These are phyloP conservation scores for Thera obeliscata DNA, from an alignment of 2,888 invertebrate genomes.

Conservation along the genomic window DNA sequence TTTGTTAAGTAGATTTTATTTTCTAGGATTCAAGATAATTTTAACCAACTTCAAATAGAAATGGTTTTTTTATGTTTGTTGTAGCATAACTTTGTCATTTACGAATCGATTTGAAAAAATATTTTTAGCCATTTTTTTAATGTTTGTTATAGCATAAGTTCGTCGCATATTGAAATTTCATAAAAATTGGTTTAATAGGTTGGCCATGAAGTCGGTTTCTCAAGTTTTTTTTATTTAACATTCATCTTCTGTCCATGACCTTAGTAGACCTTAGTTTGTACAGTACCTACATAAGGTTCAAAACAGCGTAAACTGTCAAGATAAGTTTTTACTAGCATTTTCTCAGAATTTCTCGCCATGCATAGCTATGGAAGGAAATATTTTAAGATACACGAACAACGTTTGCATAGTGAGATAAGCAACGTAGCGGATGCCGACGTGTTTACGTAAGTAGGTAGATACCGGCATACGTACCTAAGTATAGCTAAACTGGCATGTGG, in stretches of 20 bases:
- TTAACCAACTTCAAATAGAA: no score
- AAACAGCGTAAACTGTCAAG: constrained; percentile 28
- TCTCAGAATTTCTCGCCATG: constrained; percentile 64
- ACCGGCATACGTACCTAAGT: constrained; percentile 15
- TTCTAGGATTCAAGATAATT: no score
- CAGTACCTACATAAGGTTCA: constrained; percentile 27
- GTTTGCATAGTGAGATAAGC: constrained; percentile 77
- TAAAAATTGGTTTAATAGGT: no score
- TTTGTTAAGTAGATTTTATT: not conserved
- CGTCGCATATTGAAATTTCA: no score
- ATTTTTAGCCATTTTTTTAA: no score
- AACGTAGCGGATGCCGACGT: constrained; percentile 68
- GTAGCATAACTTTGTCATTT: no score
- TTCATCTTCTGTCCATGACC: no score
- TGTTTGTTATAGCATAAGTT: no score
- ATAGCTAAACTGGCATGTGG: constrained; percentile 22
- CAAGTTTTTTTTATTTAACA: no score
- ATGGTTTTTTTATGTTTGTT: no score
- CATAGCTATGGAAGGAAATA: constrained; percentile 72
- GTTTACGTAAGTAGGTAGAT: constrained; percentile 55
- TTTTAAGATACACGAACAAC: constrained; percentile 70
- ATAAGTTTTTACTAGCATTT: constrained; percentile 43
- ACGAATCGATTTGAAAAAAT: no score
- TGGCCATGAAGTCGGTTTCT: no score
- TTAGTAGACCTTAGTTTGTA: constrained; percentile 10